Percentiles rank a stretch among this genome's conserved stretches.
Conservation (phyloP, 2,888 invertebrate species). For the Linnaemya tessellans region DNA sequence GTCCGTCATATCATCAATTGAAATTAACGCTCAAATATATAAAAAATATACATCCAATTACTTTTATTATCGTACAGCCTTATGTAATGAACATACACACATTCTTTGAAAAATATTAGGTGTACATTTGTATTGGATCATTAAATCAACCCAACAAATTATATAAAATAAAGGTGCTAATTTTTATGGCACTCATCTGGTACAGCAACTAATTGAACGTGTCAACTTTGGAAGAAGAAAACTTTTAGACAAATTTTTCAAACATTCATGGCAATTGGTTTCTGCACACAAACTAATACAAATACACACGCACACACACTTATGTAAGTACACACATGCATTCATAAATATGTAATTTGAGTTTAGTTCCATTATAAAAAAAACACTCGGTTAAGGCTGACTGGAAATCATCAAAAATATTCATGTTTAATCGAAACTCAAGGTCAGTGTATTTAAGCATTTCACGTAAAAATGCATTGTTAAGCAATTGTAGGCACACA, state of each 20-base stretch:
- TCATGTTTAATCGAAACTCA: constrained; percentile 31
- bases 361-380: neutral
- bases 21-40: too few relatives aligned
- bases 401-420: constrained; percentile 8
- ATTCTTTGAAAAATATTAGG: neutral
- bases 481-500: constrained; percentile 15
- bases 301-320: neutral
- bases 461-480: constrained; percentile 64
- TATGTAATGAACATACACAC: neutral
- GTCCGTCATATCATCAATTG: too few relatives aligned
- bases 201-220: constrained; percentile 60
- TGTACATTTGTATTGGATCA: neutral
- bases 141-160: constrained; percentile 2
- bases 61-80: neutral
- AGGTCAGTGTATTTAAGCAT: constrained; percentile 54
- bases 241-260: constrained; percentile 8
- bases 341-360: neutral
- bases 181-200: constrained; percentile 56
- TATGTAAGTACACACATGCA: neutral
- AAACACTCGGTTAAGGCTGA: neutral
- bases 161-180: constrained; percentile 58
- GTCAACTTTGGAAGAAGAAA: constrained; percentile 49
- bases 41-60: constrained; percentile 21
- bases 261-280: constrained; percentile 1
- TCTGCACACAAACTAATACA: neutral